These are phyloP conservation scores for Digitonthophagus gazella DNA, from an alignment of 2,888 invertebrate genomes.

Conservation along the genomic window DNA sequence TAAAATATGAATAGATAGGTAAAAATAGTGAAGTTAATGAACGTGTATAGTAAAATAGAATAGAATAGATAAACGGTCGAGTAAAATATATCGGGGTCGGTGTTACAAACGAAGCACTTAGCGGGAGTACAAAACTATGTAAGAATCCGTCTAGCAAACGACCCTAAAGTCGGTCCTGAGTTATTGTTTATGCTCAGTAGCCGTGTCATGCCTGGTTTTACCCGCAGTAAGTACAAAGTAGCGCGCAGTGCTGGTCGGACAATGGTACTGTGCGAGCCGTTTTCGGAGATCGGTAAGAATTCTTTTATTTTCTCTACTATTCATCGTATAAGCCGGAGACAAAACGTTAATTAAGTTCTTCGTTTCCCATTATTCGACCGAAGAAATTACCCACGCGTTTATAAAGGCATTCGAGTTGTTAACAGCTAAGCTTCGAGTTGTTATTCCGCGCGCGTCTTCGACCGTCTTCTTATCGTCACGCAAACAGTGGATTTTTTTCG, in stretches of 20 bases:
- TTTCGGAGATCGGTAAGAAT: slow-evolving; percentile 35
- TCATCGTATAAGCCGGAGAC: neutral
- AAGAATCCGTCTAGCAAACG: slow-evolving; percentile 22
- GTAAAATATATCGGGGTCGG: slow-evolving; percentile 1
- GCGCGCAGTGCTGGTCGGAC: slow-evolving; percentile 32
- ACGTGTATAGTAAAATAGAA: slow-evolving; percentile 14
- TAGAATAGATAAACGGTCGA: slow-evolving; percentile 2
- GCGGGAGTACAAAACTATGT: slow-evolving; percentile 19
- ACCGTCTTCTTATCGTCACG: neutral
- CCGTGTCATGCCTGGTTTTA: slow-evolving; percentile 49
- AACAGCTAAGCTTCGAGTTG: neutral
- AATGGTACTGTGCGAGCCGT: slow-evolving; percentile 37
- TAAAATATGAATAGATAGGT: neutral
- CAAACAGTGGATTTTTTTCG: neutral
- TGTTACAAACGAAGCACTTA: slow-evolving; percentile 2
- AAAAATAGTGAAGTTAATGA: neutral
- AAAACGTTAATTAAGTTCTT: neutral
- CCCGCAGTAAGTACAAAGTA: slow-evolving; percentile 28
- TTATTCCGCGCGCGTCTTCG: neutral
- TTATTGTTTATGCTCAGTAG: slow-evolving; percentile 60
- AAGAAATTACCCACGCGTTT: neutral
- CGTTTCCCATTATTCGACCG: neutral
- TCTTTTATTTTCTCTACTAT: neutral
- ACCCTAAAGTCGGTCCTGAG: slow-evolving; percentile 55
- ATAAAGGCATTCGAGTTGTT: neutral